These are phyloP conservation scores for Chrysina gloriosa DNA, from an alignment of 2,888 invertebrate species.

Conservation along the genomic window DNA sequence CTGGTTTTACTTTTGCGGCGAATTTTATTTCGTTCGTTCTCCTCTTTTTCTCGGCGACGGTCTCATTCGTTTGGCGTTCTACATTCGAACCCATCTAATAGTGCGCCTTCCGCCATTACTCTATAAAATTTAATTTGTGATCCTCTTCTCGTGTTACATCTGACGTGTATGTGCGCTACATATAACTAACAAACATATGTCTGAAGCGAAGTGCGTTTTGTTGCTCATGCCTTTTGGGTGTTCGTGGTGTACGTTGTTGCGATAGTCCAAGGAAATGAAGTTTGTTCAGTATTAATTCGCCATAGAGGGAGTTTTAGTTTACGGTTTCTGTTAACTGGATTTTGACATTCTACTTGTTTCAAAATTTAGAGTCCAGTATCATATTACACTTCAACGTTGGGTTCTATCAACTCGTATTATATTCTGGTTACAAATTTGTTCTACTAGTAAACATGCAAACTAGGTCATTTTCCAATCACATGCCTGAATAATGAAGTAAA, in stretches of 20 bases:
- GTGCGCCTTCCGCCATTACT: constrained; percentile 14
- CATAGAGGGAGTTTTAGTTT: too few species aligned
- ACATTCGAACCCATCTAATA: constrained; percentile 18
- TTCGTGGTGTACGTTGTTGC: neutral
- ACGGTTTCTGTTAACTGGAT: too few species aligned
- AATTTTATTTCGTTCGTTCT: constrained; percentile 10
- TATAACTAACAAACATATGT: constrained; percentile 2
- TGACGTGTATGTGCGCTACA: neutral
- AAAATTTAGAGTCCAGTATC: too few species aligned
- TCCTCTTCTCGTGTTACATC: constrained; percentile 17
- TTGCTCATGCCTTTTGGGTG: constrained; percentile 1
- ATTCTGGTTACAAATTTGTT: too few species aligned
- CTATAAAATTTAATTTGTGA: constrained; percentile 24
- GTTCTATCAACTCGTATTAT: too few species aligned
- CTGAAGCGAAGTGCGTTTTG: neutral
- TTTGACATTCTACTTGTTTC: neutral
- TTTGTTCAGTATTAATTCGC: neutral
- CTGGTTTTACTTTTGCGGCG: constrained; percentile 7
- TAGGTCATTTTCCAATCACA: too few species aligned
- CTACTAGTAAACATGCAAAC: too few species aligned
- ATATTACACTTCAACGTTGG: too few species aligned
- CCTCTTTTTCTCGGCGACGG: neutral
- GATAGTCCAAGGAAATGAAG: neutral
- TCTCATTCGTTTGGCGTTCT: neutral
- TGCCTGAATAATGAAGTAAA: too few species aligned